Evolutionary conservation across 1,140 invertebrate species (phyloP), one percentile per base, ranked within the genome.

Genomic region (Maniola jurtina): DNA sequence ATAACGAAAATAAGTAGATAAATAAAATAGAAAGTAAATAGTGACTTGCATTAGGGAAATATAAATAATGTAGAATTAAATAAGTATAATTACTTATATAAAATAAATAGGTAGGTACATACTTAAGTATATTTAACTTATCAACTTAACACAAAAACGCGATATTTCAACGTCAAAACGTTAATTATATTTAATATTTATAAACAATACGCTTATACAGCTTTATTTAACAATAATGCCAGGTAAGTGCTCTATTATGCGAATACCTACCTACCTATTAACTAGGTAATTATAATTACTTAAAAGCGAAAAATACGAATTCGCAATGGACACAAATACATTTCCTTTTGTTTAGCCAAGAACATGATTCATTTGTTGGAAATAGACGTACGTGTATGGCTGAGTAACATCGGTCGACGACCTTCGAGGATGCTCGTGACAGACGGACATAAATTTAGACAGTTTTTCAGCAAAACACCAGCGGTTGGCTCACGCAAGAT

Each of bases 391-490:
- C 52, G 45, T 36, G 63, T 65, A 65, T 55, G 40, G 14, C 58
- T 55, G 57, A 52, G 36, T 62, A 59, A 59, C 58, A n/a, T 34
- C 65, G 65, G 66, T 47, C 66, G 55, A 59, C 36, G 66, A 62
- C 58, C 66, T 52, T 25, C 55, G 63, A 33, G 60, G 59, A 57
- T 62, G 45, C 45, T 68, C 66, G 61, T 68, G 66, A 68, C 66
- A 45, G 38, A 68, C 54, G 42, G 54, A 68, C 55, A 52, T 68
- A 68, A 61, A 57, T 58, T 68, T 62, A 68, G 55, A 68, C 61
- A 58, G 57, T 63, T 55, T 55, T 68, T 50, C 47, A 54, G 58
- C 66, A 58, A 50, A 58, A 68, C 45, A 63, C 35, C 57, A 16
- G 6, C 42, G 13, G 42, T 45, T 45, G 42, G 42, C 42, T 11